Evolutionary conservation across 2,113 vertebrate species (phyloP), one percentile per base, ranked within the genome.

Genomic region (Myrmecophaga tridactyla): DNA sequence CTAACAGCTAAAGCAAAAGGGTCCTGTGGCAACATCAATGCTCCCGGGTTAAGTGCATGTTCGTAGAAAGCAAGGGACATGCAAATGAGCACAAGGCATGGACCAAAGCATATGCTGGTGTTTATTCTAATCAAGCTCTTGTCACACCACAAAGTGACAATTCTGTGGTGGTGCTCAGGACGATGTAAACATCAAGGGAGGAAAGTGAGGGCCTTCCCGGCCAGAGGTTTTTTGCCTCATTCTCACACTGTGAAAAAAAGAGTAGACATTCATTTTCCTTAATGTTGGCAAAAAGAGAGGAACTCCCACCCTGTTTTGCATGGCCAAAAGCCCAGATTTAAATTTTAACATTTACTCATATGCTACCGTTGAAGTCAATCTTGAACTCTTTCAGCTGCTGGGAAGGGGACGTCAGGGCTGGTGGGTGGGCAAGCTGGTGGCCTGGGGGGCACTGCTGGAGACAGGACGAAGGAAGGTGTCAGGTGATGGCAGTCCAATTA

Each of bases 301-400:
- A 97, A 93, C 86, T 95, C 93, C 94, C 90, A 92, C 43, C 96
- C 89, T 97, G 90, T 97, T 98, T 98, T 95, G n/a, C 69, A 70
- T 97, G 98, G 98, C 97, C 70, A 86, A 94, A 89, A 95, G 97
- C 98, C 97, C 96, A 97, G 97, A 95, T 92, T 96, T 92, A 93
- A n/a, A 93, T 94, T 95, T 91, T 80, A 83, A 73, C 43, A 87
- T 94, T 92, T 96, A 97, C 96, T 97, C 43, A 4, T 48, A 67
- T 76, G 94, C 96, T 97, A 97, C 97, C 98, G 94, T 96, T 97
- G 96, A 97, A 97, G 78, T 77, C 75, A 95, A 96, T 46, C 92
- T 78, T 85, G 63, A 87, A 93, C 76, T 87, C 58, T 86, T 97
- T 96, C 83, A 89, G 91, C 73, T 96, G 84, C 91, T 92, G 67